Evolutionary conservation across 2,888 invertebrate genomes (phyloP).

Genomic region (Heliconius hortense): DNA sequence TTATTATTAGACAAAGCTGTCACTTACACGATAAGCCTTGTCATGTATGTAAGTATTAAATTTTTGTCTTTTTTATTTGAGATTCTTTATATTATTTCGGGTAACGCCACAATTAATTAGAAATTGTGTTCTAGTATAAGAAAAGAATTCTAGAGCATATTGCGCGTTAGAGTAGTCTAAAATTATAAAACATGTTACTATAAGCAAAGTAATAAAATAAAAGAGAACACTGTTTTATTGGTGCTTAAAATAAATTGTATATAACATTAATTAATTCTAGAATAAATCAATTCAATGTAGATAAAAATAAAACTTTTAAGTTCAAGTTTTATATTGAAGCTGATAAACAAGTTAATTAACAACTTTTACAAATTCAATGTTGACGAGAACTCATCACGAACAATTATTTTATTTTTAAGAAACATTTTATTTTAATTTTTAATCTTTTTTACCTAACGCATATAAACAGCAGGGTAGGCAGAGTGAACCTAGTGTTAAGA

Average conservation of each 20-base stretch:
- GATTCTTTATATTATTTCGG: no score
- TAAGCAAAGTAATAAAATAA: not conserved
- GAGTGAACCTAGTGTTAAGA: no score
- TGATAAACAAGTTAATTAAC: conserved; percentile 18
- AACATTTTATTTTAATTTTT: no score
- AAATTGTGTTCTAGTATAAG: not conserved
- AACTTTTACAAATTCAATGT: conserved; percentile 3
- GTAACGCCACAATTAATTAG: not conserved
- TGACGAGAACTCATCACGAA: not conserved
- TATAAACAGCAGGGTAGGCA: no score
- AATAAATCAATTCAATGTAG: not conserved
- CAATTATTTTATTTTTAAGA: not conserved
- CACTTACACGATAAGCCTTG: not conserved
- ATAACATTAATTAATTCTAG: not conserved
- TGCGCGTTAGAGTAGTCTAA: not conserved
- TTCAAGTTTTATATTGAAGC: not conserved
- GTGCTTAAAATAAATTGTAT: not conserved
- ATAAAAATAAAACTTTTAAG: not conserved
- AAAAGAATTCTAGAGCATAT: not conserved
- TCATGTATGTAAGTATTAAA: not conserved
- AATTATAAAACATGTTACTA: no score
- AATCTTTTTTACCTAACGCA: no score
- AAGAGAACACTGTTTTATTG: not conserved
- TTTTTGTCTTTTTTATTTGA: not conserved
- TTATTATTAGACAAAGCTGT: conserved; percentile 20